A percentile compares a stretch with the other conserved stretches of the same genome.
Conservation (phyloP, 2,888 invertebrate species). For the Epistrophe grossulariae region DNA sequence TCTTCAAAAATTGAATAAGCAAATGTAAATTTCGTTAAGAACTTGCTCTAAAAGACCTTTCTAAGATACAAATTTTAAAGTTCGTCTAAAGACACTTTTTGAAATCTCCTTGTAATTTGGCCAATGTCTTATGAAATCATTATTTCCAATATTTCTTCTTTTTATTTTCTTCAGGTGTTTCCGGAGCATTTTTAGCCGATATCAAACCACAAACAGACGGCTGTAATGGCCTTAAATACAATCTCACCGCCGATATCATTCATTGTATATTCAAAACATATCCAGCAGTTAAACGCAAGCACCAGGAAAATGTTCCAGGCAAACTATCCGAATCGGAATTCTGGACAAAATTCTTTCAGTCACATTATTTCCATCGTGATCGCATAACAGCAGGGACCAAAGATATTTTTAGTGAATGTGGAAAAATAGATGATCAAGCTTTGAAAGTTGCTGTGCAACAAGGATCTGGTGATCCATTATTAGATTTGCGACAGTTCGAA, state of each 20-base stretch:
- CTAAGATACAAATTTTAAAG: too few relatives aligned
- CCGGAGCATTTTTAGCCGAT: conserved; percentile 93
- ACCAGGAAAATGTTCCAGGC: conserved; percentile 97
- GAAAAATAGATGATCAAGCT: conserved; percentile 95
- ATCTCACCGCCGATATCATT: conserved; percentile 97
- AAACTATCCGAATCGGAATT: conserved; percentile 98
- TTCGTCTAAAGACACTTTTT: too few relatives aligned
- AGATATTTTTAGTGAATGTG: conserved; percentile 99
- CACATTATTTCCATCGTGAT: conserved; percentile 99
- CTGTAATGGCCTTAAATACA: conserved; percentile 98
- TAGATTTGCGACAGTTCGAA: conserved; percentile 93
- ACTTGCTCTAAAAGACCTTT: too few relatives aligned
- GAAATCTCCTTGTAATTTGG: too few relatives aligned
- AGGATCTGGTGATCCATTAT: conserved; percentile 91
- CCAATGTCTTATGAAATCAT: too few relatives aligned
- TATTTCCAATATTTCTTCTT: too few relatives aligned
- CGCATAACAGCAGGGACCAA: conserved; percentile 94
- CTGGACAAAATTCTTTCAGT: conserved; percentile 99
- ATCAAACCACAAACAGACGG: conserved; percentile 99
- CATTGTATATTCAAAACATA: conserved; percentile 99
- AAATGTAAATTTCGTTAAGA: too few relatives aligned
- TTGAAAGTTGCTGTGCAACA: conserved; percentile 90
- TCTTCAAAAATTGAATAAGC: too few relatives aligned
- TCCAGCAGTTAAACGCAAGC: conserved; percentile 98
- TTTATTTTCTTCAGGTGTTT: conserved; percentile 85